A percentile compares a stretch with the other conserved stretches of the same genome.
Conservation (phyloP, 2,113 vertebrate genomes). For the Morone saxatilis region DNA sequence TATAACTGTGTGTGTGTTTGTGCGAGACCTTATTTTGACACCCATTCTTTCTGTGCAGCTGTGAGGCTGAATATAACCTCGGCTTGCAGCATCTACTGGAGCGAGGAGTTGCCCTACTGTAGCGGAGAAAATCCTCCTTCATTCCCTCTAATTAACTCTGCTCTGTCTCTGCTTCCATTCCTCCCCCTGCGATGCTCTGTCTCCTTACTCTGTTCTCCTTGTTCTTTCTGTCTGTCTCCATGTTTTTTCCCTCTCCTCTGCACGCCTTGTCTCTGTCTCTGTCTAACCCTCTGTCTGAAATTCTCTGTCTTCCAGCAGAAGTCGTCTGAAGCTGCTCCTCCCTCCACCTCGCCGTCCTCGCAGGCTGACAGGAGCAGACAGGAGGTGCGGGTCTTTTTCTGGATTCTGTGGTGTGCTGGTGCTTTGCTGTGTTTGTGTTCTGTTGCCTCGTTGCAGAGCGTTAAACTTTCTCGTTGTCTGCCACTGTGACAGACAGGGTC, state of each 20-base stretch:
- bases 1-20: neutral
- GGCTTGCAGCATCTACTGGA: conserved; percentile 25
- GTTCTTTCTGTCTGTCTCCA: conserved; percentile 8
- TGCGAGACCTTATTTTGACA: conserved; percentile 17
- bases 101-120: conserved; percentile 6
- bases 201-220: neutral
- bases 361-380: conserved; percentile 93
- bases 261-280: neutral
- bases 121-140: conserved; percentile 53
- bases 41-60: conserved; percentile 23
- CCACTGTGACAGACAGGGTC: too few species aligned
- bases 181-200: neutral
- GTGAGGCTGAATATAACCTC: conserved; percentile 32
- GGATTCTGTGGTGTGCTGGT: neutral
- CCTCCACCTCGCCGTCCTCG: conserved; percentile 90
- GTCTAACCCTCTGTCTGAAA: conserved; percentile 26
- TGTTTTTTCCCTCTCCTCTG: neutral
- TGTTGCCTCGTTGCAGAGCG: neutral
- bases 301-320: conserved; percentile 82
- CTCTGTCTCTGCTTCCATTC: conserved; percentile 20
- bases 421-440: conserved; percentile 22
- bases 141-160: conserved; percentile 63
- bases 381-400: conserved; percentile 86
- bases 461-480: too few species aligned
- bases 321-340: conserved; percentile 89